Evolutionary conservation across 2,888 invertebrate genomes (phyloP).

Genomic region (Pristionchus japonicus): DNA sequence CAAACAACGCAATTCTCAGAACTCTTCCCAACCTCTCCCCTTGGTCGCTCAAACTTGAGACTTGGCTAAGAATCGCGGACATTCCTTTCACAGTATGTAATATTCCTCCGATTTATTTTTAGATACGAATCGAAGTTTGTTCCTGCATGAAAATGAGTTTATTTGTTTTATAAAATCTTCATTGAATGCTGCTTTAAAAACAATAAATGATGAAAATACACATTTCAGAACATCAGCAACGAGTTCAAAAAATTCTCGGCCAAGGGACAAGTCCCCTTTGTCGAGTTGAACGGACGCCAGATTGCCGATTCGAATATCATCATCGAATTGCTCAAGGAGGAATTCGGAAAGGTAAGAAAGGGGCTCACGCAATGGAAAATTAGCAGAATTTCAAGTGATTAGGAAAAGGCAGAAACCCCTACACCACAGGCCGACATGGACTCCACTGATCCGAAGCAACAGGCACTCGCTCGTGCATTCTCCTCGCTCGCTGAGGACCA

Average conservation of each 20-base stretch:
- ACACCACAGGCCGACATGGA: neutral
- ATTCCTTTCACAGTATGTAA: conserved; percentile 27
- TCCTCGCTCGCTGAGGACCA: conserved; percentile 11
- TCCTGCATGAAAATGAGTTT: too few species aligned
- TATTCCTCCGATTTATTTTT: too few species aligned
- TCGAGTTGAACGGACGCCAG: conserved; percentile 92
- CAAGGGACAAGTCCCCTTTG: conserved; percentile 64
- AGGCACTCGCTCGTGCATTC: neutral
- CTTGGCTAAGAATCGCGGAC: conserved; percentile 17
- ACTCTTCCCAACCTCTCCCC: conserved; percentile 23
- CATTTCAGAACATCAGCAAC: conserved; percentile 68
- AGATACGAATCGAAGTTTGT: too few species aligned
- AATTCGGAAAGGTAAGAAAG: conserved; percentile 37
- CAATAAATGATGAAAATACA: too few species aligned
- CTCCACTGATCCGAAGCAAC: neutral
- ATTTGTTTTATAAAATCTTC: too few species aligned
- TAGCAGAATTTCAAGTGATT: too few species aligned
- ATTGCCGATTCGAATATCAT: conserved; percentile 92
- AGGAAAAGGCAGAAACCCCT: neutral
- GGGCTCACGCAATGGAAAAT: neutral
- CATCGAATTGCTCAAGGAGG: conserved; percentile 77
- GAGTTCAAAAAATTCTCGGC: conserved; percentile 66
- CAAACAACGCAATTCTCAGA: neutral
- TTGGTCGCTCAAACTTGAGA: conserved; percentile 41
- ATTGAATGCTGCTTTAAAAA: too few species aligned